Evolutionary conservation across 2,888 invertebrate genomes (phyloP), one percentile per base, ranked within the genome.

Genomic region (Pyrgus malvae): DNA sequence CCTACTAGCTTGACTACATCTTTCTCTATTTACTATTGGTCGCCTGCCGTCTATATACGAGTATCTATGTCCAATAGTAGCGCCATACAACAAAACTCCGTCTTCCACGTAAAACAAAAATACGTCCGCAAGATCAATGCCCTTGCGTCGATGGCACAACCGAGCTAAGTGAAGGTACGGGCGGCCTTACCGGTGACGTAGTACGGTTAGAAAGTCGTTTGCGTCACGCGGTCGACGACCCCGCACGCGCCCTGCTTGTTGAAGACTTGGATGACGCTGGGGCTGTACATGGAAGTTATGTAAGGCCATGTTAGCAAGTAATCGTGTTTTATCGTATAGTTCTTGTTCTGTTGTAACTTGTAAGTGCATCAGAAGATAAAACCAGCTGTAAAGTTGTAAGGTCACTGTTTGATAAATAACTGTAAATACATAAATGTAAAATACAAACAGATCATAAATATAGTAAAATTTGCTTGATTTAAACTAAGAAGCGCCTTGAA

Each of bases 161-260:
- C 33, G 16, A 7, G n/a, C 7, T 21, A 31, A 42, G 50, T 42
- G 50, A 33, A 50, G 48, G 48, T 38, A 19, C 31, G 25, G 19
- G 38, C 49, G 37, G 38, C 46, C 49, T 41, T 41, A 41, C 27
- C 27, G 27, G 33, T 85, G 88, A 85, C 88, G 89, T 87, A 74
- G 80, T 62, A 73, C 68, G 74, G 80, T 84, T 88, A 89, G 89
- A 89, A 89, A 89, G 89, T 88, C 65, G 75, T 78, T 87, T 88
- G 86, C 89, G 89, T 89, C 89, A 89, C 87, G 74, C 75, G 78
- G 78, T 80, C 84, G 72, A 74, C 69, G 83, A 75, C 78, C 86
- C 61, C 65, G 56, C 64, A 64, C 68, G 35, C 50, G 67, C 70
- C 66, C 68, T 59, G 64, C 62, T 60, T 63, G 59, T 50, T 6